Evolutionary conservation across 2,797 vertebrate genomes (phyloP).

Genomic region (Cyclopterus lumpus): DNA sequence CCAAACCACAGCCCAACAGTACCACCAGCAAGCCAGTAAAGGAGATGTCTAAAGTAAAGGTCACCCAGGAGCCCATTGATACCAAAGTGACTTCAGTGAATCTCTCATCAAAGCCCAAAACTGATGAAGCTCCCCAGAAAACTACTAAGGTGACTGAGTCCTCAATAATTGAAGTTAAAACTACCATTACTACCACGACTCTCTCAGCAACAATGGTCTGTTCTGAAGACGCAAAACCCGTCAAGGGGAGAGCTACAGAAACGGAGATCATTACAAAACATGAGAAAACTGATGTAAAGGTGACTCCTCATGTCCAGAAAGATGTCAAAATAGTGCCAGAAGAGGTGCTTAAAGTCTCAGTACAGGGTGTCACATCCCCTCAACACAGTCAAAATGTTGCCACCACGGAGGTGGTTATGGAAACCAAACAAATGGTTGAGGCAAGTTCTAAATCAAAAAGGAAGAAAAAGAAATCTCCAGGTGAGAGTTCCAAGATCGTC

Average conservation of each 20-base stretch:
- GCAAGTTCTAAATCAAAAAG: conserved; percentile 74
- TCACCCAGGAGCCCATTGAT: conserved; percentile 36
- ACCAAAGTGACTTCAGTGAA: conserved; percentile 16
- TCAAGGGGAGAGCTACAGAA: not conserved
- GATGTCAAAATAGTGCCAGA: conserved; percentile 16
- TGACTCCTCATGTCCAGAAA: conserved; percentile 29
- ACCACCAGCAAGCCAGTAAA: conserved; percentile 29
- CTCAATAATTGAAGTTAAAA: conserved; percentile 48
- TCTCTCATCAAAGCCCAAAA: conserved; percentile 28
- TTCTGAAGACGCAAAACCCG: conserved; percentile 20
- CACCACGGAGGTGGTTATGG: conserved; percentile 30
- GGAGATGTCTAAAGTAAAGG: conserved; percentile 23
- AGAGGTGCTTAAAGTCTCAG: conserved; percentile 16
- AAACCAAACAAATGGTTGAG: conserved; percentile 55
- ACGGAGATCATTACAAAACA: conserved; percentile 31
- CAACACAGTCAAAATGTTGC: conserved; percentile 23
- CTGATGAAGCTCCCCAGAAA: conserved; percentile 32
- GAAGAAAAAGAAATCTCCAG: conserved; percentile 78
- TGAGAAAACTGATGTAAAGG: conserved; percentile 32
- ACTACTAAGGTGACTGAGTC: conserved; percentile 21
- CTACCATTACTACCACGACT: conserved; percentile 9
- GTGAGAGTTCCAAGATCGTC: conserved; percentile 46
- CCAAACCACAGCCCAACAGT: conserved; percentile 27
- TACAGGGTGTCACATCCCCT: conserved; percentile 5
- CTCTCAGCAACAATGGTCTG: conserved; percentile 10